Evolutionary conservation across 2,797 vertebrate genomes (phyloP).

Genomic region (Staurois parvus): DNA sequence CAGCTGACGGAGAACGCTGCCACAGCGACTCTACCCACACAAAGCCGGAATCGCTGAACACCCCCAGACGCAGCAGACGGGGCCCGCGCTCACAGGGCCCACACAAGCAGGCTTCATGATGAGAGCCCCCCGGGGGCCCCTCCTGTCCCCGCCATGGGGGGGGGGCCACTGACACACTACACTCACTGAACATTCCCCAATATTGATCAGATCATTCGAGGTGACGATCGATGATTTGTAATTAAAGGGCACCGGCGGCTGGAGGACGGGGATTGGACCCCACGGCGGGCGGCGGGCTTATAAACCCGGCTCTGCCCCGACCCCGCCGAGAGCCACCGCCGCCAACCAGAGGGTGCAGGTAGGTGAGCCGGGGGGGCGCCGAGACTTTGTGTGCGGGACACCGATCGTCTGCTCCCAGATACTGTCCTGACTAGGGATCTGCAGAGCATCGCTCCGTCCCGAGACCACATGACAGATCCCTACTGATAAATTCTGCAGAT

Average conservation of each 20-base stretch:
- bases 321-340: neutral
- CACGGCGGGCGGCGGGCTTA: conserved; percentile 9
- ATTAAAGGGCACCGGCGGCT: conserved; percentile 31
- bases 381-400: too few species aligned
- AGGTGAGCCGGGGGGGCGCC: neutral
- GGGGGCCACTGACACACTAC: conserved; percentile 11
- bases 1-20: neutral
- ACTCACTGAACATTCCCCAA: neutral
- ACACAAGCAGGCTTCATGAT: conserved; percentile 29
- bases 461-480: too few species aligned
- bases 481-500: neutral
- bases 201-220: conserved; percentile 46
- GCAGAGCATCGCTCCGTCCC: neutral
- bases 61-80: conserved; percentile 37
- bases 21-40: conserved; percentile 40
- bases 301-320: conserved; percentile 13
- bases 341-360: neutral
- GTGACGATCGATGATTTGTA: conserved; percentile 49
- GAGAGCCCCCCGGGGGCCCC: conserved; percentile 17
- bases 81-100: neutral
- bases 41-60: conserved; percentile 33
- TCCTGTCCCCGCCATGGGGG: too few species aligned
- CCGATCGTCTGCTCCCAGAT: too few species aligned
- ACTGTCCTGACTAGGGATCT: neutral
- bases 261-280: conserved; percentile 24